Evolutionary conservation across 2,888 invertebrate genomes (phyloP).

Genomic region (Troides aeacus): DNA sequence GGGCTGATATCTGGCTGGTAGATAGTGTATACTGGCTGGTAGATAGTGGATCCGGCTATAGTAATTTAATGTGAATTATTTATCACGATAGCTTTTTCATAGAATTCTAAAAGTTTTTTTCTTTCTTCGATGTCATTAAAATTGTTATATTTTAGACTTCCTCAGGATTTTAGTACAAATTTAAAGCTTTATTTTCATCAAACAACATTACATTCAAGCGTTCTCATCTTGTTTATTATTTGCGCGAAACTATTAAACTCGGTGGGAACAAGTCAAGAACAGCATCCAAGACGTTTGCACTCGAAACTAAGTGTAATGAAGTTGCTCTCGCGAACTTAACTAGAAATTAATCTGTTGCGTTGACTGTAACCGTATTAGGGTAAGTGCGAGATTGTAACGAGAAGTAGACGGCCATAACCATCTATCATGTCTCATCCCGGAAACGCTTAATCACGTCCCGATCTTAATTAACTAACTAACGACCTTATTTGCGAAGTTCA

Average conservation of each 20-base stretch:
- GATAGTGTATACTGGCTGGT: too few species aligned
- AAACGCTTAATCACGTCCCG: constrained; percentile 65
- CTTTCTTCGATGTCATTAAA: too few species aligned
- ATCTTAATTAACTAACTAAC: constrained; percentile 70
- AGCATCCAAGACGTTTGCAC: constrained; percentile 20
- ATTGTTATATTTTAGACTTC: background rate
- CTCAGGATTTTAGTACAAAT: too few species aligned
- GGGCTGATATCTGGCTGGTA: too few species aligned
- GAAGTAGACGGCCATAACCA: constrained; percentile 51
- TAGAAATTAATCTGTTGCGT: constrained; percentile 36
- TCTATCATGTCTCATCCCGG: constrained; percentile 58
- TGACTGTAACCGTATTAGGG: constrained; percentile 34
- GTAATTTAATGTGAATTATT: too few species aligned
- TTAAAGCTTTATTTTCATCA: background rate
- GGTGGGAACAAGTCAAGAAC: constrained; percentile 15
- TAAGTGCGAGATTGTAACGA: constrained; percentile 32
- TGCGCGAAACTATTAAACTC: constrained; percentile 4
- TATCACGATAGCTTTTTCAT: too few species aligned
- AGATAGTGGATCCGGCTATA: too few species aligned
- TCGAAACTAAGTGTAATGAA: constrained; percentile 18
- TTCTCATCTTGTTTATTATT: background rate
- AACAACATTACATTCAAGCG: constrained; percentile 1
- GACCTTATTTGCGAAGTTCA: constrained; percentile 54
- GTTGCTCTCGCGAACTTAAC: constrained; percentile 23
- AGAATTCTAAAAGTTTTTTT: too few species aligned